Evolutionary conservation across 1,140 invertebrate genomes (phyloP).

Genomic region (Drosophila pallidifrons): DNA sequence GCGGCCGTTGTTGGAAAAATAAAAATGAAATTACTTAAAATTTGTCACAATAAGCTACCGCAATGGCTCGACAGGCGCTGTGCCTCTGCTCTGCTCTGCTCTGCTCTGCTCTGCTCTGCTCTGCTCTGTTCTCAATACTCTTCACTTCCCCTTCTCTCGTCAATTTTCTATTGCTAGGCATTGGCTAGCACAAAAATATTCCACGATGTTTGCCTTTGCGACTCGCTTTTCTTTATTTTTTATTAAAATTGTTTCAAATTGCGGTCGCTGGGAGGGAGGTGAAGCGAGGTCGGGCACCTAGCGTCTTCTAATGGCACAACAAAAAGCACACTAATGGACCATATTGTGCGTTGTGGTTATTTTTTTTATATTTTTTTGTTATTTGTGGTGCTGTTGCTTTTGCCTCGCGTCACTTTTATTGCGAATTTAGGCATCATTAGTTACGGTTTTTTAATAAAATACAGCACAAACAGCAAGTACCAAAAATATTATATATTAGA

Average conservation of each 20-base stretch:
- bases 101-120: too few species aligned
- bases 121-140: background rate
- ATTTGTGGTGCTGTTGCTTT: background rate
- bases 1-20: constrained; percentile 55
- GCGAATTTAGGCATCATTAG: constrained; percentile 83
- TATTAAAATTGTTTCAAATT: constrained; percentile 83
- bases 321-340: constrained; percentile 76
- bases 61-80: constrained; percentile 14
- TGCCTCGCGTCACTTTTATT: constrained; percentile 71
- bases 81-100: background rate
- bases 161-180: background rate
- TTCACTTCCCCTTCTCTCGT: background rate
- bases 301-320: constrained; percentile 64
- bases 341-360: constrained; percentile 71
- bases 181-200: constrained; percentile 13
- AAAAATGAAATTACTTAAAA: constrained; percentile 83
- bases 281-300: constrained; percentile 5
- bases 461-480: constrained; percentile 44
- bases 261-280: constrained; percentile 30
- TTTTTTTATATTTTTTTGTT: constrained; percentile 18
- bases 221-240: constrained; percentile 55
- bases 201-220: constrained; percentile 60
- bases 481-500: constrained; percentile 44
- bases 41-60: constrained; percentile 78
- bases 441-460: constrained; percentile 82